Percentiles rank a stretch among this genome's conserved stretches.
Conservation (phyloP, 2,797 vertebrate genomes). For the Mormyrus hasselquistii region DNA sequence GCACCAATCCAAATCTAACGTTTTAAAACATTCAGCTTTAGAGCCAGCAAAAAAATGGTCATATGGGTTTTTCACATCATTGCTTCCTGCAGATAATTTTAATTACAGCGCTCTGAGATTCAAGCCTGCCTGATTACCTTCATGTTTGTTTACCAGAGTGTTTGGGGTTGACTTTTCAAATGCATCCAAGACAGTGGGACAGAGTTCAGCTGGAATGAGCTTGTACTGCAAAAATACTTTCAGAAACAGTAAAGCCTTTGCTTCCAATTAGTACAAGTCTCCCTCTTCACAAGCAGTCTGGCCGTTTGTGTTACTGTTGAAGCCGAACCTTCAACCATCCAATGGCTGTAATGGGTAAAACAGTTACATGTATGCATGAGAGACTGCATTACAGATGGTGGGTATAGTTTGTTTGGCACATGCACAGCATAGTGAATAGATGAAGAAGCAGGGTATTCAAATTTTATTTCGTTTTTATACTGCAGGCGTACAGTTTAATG, state of each 20-base stretch:
- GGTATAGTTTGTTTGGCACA: background rate
- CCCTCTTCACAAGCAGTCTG: background rate
- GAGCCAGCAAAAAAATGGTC: background rate
- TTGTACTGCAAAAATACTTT: background rate
- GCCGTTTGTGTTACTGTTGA: background rate
- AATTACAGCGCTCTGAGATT: background rate
- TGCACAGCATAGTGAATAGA: background rate
- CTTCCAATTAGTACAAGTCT: background rate
- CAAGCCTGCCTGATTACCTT: background rate
- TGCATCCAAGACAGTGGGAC: background rate
- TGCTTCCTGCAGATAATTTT: conserved; percentile 19
- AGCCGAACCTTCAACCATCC: background rate
- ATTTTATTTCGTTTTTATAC: background rate
- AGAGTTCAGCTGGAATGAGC: background rate
- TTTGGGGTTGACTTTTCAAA: background rate
- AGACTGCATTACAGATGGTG: background rate
- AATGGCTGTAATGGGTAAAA: background rate
- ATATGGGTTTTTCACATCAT: background rate
- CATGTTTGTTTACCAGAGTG: background rate
- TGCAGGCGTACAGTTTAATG: background rate
- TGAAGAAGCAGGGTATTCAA: background rate
- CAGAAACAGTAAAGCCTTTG: background rate
- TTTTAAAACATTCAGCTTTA: conserved; percentile 22
- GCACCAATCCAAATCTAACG: background rate
- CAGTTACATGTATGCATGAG: background rate